A percentile compares a stretch with the other conserved stretches of the same genome.
These are phyloP conservation scores for Bombus waltoni DNA, from an alignment of 1,140 invertebrate genomes.

Conservation along the genomic window DNA sequence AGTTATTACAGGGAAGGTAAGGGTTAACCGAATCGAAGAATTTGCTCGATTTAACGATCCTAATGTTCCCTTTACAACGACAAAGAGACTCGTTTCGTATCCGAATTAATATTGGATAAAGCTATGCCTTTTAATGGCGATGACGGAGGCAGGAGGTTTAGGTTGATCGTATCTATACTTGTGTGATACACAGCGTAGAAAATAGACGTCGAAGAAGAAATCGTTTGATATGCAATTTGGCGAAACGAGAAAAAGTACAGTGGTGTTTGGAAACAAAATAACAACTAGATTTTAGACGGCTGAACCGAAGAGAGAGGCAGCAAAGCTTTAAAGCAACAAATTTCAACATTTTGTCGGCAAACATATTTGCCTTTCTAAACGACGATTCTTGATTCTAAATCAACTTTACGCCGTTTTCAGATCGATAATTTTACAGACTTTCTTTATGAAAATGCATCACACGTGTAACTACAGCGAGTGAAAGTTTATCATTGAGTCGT, in stretches of 20 bases:
- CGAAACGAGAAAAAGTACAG: not conserved
- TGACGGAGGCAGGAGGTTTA: not conserved
- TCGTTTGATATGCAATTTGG: not conserved
- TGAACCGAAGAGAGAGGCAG: not conserved
- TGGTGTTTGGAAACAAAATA: too few species aligned
- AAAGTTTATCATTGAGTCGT: not conserved
- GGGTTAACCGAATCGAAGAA: not conserved
- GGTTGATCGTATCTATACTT: not conserved
- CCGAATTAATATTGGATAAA: not conserved
- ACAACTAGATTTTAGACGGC: not conserved
- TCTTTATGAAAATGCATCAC: too few species aligned
- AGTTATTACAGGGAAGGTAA: slow-evolving; percentile 1
- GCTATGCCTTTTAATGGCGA: not conserved
- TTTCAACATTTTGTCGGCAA: too few species aligned
- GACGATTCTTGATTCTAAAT: too few species aligned
- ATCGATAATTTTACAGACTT: too few species aligned
- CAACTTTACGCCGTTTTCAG: too few species aligned
- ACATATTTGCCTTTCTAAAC: too few species aligned
- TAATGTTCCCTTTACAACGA: not conserved
- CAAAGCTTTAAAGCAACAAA: not conserved
- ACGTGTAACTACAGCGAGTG: too few species aligned
- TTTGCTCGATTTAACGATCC: not conserved
- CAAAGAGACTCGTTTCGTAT: not conserved
- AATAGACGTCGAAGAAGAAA: not conserved
- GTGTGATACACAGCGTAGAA: not conserved